A percentile compares a stretch with the other conserved stretches of the same genome.
phyloP scores from a whole-genome alignment of 1,140 invertebrate species.

The Brachionus koreanus region DNA sequence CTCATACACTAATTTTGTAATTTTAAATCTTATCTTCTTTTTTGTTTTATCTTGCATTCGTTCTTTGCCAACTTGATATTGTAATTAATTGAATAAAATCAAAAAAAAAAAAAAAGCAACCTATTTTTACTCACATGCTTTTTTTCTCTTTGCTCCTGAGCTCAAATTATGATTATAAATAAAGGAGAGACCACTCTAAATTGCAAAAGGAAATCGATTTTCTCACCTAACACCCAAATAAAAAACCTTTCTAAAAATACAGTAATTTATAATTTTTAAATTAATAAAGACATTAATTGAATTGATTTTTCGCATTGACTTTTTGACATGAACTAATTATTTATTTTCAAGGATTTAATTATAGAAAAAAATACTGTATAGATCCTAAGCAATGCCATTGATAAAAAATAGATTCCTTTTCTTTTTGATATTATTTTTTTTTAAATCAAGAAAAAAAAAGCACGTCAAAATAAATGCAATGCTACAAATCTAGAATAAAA shows the following conservation, averaged over 20 bases:
- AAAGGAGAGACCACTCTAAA: neutral
- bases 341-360: too few species aligned
- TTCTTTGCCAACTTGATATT: slow-evolving; percentile 26
- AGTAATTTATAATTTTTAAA: neutral
- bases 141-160: neutral
- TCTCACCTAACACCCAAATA: neutral
- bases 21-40: slow-evolving; percentile 32
- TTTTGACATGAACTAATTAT: too few species aligned
- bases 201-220: neutral
- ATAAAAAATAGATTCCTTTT: too few species aligned
- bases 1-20: slow-evolving; percentile 35
- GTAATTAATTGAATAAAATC: slow-evolving; percentile 7
- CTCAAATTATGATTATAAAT: neutral
- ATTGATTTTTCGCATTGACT: too few species aligned
- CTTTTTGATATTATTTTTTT: neutral
- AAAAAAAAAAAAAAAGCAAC: neutral
- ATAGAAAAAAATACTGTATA: too few species aligned
- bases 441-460: neutral
- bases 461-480: neutral
- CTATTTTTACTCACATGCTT: slow-evolving; percentile 29
- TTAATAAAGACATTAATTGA: neutral
- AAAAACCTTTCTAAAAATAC: neutral
- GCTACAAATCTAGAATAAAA: too few species aligned
- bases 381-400: too few species aligned
- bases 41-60: neutral